Evolutionary conservation across 2,113 vertebrate species (phyloP).

Genomic region (Craseonycteris thonglongyai): DNA sequence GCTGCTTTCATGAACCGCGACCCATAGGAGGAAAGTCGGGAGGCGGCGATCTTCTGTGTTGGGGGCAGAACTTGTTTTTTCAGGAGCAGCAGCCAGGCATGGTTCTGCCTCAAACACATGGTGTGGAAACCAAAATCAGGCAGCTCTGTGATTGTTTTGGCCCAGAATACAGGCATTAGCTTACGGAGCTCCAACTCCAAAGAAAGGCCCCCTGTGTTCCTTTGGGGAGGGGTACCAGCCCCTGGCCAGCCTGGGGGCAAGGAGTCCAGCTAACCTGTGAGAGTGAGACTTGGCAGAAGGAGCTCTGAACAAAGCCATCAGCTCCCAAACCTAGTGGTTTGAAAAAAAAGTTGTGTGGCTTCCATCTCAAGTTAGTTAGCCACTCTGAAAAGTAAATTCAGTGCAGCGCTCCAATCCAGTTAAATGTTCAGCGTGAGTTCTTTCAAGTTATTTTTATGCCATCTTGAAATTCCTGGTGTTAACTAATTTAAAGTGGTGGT

Average conservation of each 20-base stretch:
- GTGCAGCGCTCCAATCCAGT: background rate
- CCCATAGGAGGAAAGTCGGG: slow-evolving; percentile 22
- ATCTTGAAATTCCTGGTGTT: slow-evolving; percentile 24
- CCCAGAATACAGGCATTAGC: background rate
- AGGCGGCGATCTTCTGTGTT: slow-evolving; percentile 15
- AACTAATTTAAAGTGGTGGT: slow-evolving; percentile 1
- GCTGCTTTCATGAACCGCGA: slow-evolving; percentile 31
- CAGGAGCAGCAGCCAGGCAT: background rate
- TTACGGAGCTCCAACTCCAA: slow-evolving; percentile 12
- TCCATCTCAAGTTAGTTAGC: background rate
- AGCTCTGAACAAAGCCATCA: background rate
- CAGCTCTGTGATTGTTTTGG: slow-evolving; percentile 42
- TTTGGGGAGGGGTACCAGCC: background rate
- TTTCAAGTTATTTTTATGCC: background rate
- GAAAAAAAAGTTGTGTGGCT: background rate
- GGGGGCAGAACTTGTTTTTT: slow-evolving; percentile 32
- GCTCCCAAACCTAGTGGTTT: background rate
- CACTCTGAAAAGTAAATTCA: background rate
- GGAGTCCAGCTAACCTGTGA: background rate
- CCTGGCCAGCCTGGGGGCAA: background rate
- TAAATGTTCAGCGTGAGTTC: background rate
- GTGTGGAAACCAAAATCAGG: background rate
- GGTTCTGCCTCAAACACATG: background rate
- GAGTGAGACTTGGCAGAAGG: background rate
- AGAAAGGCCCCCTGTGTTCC: slow-evolving; percentile 46